Percentiles rank a stretch among this genome's conserved stretches.
Evolutionary conservation across 2,797 vertebrate genomes (phyloP).

Genomic region (Sebastolobus alascanus): DNA sequence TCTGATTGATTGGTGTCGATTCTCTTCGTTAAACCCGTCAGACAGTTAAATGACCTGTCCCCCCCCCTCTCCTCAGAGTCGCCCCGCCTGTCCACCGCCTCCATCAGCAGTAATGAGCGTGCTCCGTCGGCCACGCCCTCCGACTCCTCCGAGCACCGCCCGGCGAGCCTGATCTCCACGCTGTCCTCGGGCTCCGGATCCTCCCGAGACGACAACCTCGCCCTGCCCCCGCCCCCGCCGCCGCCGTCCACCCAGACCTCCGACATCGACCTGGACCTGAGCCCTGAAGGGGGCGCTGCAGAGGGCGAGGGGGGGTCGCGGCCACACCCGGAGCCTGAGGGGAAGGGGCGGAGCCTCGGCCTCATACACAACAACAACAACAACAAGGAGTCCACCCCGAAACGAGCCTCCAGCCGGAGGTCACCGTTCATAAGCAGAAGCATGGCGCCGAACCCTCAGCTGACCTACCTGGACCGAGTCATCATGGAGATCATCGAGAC

Average conservation of each 20-base stretch:
- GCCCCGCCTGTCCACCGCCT: constrained; percentile 71
- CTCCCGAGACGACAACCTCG: constrained; percentile 75
- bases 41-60: background rate
- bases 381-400: constrained; percentile 66
- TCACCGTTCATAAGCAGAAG: background rate
- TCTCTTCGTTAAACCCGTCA: background rate
- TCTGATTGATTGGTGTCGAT: background rate
- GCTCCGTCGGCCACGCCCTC: constrained; percentile 78
- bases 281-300: background rate
- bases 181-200: constrained; percentile 83
- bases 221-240: constrained; percentile 31
- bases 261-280: constrained; percentile 55
- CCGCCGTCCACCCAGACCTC: constrained; percentile 29
- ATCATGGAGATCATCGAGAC: constrained; percentile 96
- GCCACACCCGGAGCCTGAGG: background rate
- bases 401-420: constrained; percentile 20
- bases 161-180: constrained; percentile 78
- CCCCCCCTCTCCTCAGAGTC: constrained; percentile 62
- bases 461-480: constrained; percentile 92
- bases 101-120: constrained; percentile 85
- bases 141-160: constrained; percentile 76
- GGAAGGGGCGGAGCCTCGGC: constrained; percentile 17
- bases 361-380: constrained; percentile 75
- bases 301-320: constrained; percentile 11
- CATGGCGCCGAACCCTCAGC: constrained; percentile 81